Evolutionary conservation across 2,797 vertebrate genomes (phyloP), one percentile per base, ranked within the genome.

Genomic region (Apodemus agrarius): DNA sequence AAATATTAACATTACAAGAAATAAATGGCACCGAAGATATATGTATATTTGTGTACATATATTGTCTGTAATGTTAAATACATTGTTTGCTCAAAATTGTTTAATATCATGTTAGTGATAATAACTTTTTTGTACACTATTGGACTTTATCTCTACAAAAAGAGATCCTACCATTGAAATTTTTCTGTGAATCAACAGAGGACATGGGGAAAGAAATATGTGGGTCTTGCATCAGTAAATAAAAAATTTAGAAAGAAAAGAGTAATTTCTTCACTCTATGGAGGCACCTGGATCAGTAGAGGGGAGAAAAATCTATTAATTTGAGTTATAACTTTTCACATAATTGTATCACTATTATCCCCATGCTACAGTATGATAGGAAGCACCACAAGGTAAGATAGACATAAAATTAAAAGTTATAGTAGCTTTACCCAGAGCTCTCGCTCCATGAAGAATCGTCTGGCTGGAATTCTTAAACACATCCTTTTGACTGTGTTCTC

Each of bases 161-260:
- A 95, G 54, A 97, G 96, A 93, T 96, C 93, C 67, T 97, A 94
- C 84, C 97, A 78, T 90, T 40, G 21, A 97, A 90, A 57, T 96
- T 95, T 72, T 97, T 98, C 92, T 83, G 96, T 89, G 93, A 96
- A 98, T 96, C 92, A 98, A 86, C 88, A 98, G 94, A 98, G 92
- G 78, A 95, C 94, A 88, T 97, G 97, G 92, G 84, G 97, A 98
- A 97, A 96, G 94, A 95, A 98, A 98, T 98, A 97, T 94, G 40
- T 98, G 98, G 97, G 89, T 95, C 96, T 98, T 96, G 54, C 46
- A 97, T 97, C 74, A 96, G 93, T 98, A 98, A 98, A 98, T 98
- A 98, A 98, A 98, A 98, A 97, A 93, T 95, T 98, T 97, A 98
- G 97, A 98, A 98, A 98, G 97, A 98, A 98, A 97, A 97, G 98